Conservation (phyloP, 2,113 vertebrate genomes). For the Cebus imitator region DNA sequence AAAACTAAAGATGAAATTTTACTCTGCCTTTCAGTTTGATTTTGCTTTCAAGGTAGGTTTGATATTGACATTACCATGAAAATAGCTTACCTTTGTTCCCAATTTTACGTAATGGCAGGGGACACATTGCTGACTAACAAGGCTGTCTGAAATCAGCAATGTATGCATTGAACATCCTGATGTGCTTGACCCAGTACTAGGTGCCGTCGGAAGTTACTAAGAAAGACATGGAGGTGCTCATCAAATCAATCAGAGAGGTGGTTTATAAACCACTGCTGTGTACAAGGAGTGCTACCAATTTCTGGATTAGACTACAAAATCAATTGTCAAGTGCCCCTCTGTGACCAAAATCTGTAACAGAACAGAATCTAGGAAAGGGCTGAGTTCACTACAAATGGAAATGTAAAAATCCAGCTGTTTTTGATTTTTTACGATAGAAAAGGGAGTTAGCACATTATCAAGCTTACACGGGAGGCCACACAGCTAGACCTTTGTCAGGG, state of each 20-base stretch:
- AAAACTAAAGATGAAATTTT: not conserved
- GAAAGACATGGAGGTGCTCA: not conserved
- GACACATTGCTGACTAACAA: not conserved
- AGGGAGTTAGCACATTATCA: conserved; percentile 61
- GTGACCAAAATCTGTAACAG: conserved; percentile 45
- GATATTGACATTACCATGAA: not conserved
- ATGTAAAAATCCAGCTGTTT: not conserved
- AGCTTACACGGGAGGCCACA: conserved; percentile 58
- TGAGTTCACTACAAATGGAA: conserved; percentile 53
- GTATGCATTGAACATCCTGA: not conserved
- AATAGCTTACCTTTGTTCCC: not conserved
- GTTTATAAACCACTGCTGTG: not conserved
- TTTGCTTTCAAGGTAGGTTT: not conserved
- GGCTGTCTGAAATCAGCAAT: not conserved
- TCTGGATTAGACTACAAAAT: conserved; percentile 42
- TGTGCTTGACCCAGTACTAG: not conserved
- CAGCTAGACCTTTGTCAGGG: conserved; percentile 48
- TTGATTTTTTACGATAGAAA: conserved; percentile 62
- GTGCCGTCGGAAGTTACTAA: not conserved
- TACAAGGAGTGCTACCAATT: not conserved
- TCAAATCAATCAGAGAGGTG: not conserved
- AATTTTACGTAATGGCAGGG: not conserved
- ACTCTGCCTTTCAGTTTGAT: not conserved
- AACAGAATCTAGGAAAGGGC: conserved; percentile 36
- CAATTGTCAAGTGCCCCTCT: conserved; percentile 28